Base-by-base conservation (phyloP, 2,797 vertebrate species). In the Rhynchotus rufescens region DNA sequence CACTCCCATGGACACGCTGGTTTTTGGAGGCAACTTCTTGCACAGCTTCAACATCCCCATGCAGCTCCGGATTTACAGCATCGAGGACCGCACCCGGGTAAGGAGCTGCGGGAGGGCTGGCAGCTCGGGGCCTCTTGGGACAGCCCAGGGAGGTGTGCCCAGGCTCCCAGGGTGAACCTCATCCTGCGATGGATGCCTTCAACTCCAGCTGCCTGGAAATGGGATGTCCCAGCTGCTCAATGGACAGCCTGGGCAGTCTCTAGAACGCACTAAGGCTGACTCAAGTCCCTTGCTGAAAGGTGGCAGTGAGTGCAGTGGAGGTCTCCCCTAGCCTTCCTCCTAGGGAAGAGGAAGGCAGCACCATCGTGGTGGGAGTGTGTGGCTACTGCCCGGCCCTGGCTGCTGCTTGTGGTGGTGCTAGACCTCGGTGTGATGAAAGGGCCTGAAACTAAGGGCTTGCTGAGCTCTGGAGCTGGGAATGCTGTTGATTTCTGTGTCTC, bases 31-130 rank as follows among this genome's bases (percentile, higher is more conserved):
- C 42, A 99, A 99, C 92, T 99, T 99, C 96, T 98, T 99, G 76
- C 99, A 99, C 97, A 99, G 99, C 95, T 99, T 99, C 97, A 99
- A 99, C 97, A 99, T 99, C 97, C 99, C 99, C 79, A 99, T 99
- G 99, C 99, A 99, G 94, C 98, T 99, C 59, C 99, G 98, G 88
- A 99, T 99, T 96, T 99, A 99, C 96, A 99, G 98, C 96, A 99
- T 99, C 19, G 99, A 99, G 97, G 99, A 99, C 97, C 98, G 99
- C 61, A 99, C 99, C 3, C 98, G 99, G 98, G 99, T 99, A 79
- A 97, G 98, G 32, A 49, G 23, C 47, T 34, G 66, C 20, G 4
- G 78, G 45, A 88, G 73, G 20, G 19, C 56, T 2, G 57, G 42
- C 56, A 86, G 30, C 72, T 40, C 4, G 2, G 30, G 28, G 22